Evolutionary conservation across 2,113 vertebrate species (phyloP).

Genomic region (Budorcas taxicolor): DNA sequence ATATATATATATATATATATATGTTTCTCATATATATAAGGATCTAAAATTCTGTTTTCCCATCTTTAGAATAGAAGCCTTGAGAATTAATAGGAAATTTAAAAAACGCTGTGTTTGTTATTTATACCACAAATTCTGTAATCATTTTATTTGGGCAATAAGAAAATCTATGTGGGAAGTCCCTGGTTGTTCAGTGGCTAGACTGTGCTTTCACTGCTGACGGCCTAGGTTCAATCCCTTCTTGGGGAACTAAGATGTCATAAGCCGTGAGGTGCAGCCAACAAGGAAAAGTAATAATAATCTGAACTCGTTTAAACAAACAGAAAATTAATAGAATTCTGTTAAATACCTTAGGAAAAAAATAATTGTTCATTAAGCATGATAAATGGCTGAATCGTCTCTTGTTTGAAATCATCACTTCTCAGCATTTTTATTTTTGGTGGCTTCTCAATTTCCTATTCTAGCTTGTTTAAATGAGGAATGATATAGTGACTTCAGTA

Average conservation of each 20-base stretch:
- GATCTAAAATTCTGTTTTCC: conserved; percentile 11
- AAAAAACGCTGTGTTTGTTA: not conserved
- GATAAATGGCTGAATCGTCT: not conserved
- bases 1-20: not conserved
- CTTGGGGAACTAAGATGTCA: not conserved
- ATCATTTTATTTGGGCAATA: not conserved
- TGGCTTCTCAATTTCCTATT: not conserved
- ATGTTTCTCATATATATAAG: not conserved
- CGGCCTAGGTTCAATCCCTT: not conserved
- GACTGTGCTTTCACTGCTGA: not conserved
- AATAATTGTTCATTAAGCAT: not conserved
- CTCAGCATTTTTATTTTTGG: not conserved
- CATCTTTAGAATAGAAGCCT: not conserved
- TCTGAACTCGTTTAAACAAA: conserved; percentile 20
- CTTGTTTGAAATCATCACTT: not conserved
- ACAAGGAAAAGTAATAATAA: not conserved
- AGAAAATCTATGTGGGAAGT: not conserved
- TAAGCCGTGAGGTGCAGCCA: not conserved
- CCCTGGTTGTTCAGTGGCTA: not conserved
- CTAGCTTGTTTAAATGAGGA: conserved; percentile 22
- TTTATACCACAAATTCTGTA: not conserved
- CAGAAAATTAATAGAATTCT: not conserved
- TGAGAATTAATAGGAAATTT: not conserved
- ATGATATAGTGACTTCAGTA: not conserved
- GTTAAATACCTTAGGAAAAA: not conserved